A percentile compares a stretch with the other conserved stretches of the same genome.
Evolutionary conservation across 2,888 invertebrate genomes (phyloP).

Genomic region (Pediacus dermestoides): DNA sequence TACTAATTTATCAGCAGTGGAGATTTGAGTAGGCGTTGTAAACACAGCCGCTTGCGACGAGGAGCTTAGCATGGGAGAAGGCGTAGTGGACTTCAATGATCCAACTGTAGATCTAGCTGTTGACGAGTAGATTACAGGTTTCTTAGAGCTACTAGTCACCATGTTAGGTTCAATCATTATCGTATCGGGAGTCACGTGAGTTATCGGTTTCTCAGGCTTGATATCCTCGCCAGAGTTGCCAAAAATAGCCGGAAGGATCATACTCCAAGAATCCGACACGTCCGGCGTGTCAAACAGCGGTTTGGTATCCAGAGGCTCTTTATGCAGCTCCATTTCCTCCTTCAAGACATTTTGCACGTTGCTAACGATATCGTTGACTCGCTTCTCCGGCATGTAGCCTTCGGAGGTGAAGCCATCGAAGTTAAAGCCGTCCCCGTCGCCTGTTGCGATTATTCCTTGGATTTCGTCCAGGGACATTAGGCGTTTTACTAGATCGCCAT

Average conservation of each 20-base stretch:
- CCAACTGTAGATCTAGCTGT: conserved; percentile 20
- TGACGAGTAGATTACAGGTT: conserved; percentile 32
- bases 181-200: conserved; percentile 42
- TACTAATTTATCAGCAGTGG: conserved; percentile 17
- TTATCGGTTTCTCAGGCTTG: conserved; percentile 38
- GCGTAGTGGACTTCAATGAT: conserved; percentile 9
- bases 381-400: conserved; percentile 55
- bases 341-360: conserved; percentile 81
- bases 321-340: conserved; percentile 65
- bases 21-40: conserved; percentile 10
- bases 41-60: neutral
- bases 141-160: conserved; percentile 9
- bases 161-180: conserved; percentile 40
- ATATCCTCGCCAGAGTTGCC: conserved; percentile 53
- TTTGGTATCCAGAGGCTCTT: conserved; percentile 46
- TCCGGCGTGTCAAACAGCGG: conserved; percentile 67
- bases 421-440: conserved; percentile 64
- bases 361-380: conserved; percentile 75
- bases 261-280: conserved; percentile 74
- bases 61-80: conserved; percentile 7
- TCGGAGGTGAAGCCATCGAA: conserved; percentile 49
- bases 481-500: conserved; percentile 76
- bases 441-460: conserved; percentile 79
- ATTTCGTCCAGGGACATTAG: conserved; percentile 83
- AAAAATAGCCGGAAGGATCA: conserved; percentile 76